A percentile compares a stretch with the other conserved stretches of the same genome.
phyloP scores from a whole-genome alignment of 2,797 vertebrate genomes.

The Sebastes oblongus region DNA sequence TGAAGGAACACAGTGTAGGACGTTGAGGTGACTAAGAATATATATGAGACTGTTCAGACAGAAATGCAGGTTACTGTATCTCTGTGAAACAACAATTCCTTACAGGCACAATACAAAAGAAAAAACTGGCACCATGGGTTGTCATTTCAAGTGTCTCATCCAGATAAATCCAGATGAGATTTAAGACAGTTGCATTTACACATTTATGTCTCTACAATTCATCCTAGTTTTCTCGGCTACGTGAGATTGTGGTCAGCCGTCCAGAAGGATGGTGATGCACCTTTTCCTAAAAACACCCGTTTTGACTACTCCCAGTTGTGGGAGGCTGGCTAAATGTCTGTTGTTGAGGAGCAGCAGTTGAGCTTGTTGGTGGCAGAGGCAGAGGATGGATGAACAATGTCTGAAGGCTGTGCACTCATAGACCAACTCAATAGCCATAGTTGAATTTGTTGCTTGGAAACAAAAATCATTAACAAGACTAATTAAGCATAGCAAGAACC shows the following conservation, averaged over 20 bases:
- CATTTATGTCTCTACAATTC: not conserved
- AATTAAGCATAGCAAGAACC: constrained; percentile 23
- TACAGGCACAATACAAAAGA: not conserved
- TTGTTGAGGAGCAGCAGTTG: not conserved
- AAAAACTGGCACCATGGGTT: not conserved
- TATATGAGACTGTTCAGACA: not conserved
- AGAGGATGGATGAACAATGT: not conserved
- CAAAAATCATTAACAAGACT: constrained; percentile 30
- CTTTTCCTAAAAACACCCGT: not conserved
- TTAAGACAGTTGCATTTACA: not conserved
- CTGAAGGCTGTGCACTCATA: constrained; percentile 13
- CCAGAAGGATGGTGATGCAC: not conserved
- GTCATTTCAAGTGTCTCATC: not conserved
- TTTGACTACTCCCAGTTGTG: not conserved
- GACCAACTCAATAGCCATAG: not conserved
- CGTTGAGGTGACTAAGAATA: not conserved
- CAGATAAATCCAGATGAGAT: not conserved
- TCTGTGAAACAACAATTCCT: not conserved
- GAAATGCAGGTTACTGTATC: not conserved
- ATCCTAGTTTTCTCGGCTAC: not conserved
- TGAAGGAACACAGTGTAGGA: not conserved
- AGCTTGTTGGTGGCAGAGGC: not conserved
- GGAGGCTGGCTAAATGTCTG: not conserved
- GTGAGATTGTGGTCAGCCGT: not conserved
- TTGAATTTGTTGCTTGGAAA: constrained; percentile 42